Evolutionary conservation across 2,113 vertebrate genomes (phyloP).

Genomic region (Atrichornis clamosus): DNA sequence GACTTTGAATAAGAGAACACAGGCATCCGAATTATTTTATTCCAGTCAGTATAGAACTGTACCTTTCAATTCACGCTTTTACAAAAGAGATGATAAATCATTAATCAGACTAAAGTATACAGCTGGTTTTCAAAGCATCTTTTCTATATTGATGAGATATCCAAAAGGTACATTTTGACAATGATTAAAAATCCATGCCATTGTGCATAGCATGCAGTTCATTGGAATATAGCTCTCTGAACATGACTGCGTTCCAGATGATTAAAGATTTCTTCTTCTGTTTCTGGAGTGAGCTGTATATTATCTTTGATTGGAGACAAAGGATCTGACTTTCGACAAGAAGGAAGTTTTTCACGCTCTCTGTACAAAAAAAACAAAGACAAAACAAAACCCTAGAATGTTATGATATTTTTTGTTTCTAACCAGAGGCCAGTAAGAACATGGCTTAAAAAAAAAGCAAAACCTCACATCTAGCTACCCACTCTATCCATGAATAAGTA

Average conservation of each 20-base stretch:
- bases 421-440: background rate
- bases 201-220: background rate
- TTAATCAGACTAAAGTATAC: background rate
- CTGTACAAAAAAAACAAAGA: conserved; percentile 65
- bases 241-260: conserved; percentile 32
- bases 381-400: background rate
- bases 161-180: background rate
- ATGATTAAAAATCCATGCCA: background rate
- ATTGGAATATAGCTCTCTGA: conserved; percentile 73
- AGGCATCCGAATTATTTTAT: conserved; percentile 36
- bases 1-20: background rate
- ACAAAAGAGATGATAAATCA: background rate
- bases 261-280: conserved; percentile 70
- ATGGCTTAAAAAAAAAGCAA: background rate
- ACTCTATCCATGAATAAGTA: background rate
- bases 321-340: conserved; percentile 74
- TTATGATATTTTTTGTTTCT: background rate
- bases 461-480: background rate
- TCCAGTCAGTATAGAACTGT: background rate
- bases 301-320: conserved; percentile 85
- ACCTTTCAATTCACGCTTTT: background rate
- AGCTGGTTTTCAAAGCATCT: background rate
- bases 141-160: background rate
- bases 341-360: conserved; percentile 73
- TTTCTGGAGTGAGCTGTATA: conserved; percentile 72